A percentile compares a stretch with the other conserved stretches of the same genome.
Conservation (phyloP, 1,140 invertebrate species). For the Brachystomella parvula region DNA sequence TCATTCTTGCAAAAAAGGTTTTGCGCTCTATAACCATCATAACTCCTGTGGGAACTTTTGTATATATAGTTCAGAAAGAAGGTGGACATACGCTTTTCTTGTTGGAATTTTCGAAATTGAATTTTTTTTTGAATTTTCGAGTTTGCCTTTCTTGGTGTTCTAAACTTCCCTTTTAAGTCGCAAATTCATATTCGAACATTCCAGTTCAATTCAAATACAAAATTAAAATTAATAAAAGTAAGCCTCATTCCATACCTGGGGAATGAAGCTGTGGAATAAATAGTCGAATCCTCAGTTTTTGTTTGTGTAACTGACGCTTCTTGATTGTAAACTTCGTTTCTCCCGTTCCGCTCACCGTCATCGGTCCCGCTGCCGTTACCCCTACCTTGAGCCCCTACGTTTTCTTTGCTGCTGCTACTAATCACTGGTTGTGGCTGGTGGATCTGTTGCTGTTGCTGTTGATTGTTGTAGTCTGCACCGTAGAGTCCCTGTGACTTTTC, state of each 20-base stretch:
- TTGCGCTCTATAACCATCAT: too few species aligned
- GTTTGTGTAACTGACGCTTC: neutral
- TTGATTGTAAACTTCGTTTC: neutral
- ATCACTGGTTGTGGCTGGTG: conserved; percentile 21
- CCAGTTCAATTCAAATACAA: too few species aligned
- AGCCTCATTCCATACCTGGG: neutral
- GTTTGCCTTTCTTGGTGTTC: too few species aligned
- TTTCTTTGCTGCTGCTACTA: conserved; percentile 4
- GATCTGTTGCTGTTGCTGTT: conserved; percentile 12
- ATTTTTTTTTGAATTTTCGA: too few species aligned
- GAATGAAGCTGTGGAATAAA: neutral
- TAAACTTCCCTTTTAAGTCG: too few species aligned
- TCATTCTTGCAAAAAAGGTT: too few species aligned
- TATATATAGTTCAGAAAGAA: too few species aligned
- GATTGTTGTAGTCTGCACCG: neutral
- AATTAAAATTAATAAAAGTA: too few species aligned
- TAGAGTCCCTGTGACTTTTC: conserved; percentile 13
- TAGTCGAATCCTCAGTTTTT: neutral
- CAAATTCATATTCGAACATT: too few species aligned
- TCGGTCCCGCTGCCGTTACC: neutral
- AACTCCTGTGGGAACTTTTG: too few species aligned
- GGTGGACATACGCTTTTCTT: too few species aligned
- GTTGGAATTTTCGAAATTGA: too few species aligned
- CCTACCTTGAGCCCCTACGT: neutral
- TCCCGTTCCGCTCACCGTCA: neutral